A percentile compares a stretch with the other conserved stretches of the same genome.
These are phyloP conservation scores for Harpalus rubripes DNA, from an alignment of 2,888 invertebrate species.

Conservation along the genomic window DNA sequence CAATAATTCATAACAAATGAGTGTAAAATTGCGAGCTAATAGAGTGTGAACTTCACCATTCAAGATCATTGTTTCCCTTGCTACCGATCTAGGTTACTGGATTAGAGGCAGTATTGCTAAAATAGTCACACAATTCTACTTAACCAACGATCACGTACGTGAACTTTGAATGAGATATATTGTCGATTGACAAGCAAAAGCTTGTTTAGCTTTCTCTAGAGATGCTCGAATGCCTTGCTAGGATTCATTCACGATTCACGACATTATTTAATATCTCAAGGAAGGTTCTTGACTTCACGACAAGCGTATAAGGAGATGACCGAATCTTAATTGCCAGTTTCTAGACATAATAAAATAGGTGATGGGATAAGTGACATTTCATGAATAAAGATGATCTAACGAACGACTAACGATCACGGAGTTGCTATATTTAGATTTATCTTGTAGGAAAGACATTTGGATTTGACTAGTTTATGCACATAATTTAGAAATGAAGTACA, in stretches of 20 bases:
- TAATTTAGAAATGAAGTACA: not conserved
- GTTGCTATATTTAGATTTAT: slow-evolving; percentile 4
- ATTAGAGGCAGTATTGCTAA: slow-evolving; percentile 45
- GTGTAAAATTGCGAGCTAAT: slow-evolving; percentile 11
- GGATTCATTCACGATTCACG: slow-evolving; percentile 32
- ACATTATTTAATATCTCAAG: slow-evolving; percentile 49
- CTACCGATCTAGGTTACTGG: slow-evolving; percentile 48
- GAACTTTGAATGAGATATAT: slow-evolving; percentile 58
- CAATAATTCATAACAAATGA: not conserved
- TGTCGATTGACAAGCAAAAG: slow-evolving; percentile 21
- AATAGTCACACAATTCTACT: slow-evolving; percentile 58
- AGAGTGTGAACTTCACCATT: slow-evolving; percentile 32
- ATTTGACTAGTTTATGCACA: not conserved
- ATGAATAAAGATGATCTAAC: slow-evolving; percentile 41
- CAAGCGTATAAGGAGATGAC: not conserved
- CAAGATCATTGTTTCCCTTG: slow-evolving; percentile 45
- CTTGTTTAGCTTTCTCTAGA: slow-evolving; percentile 35
- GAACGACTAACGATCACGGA: not conserved
- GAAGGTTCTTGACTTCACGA: slow-evolving; percentile 44
- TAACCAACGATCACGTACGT: slow-evolving; percentile 50
- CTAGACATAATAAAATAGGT: slow-evolving; percentile 24
- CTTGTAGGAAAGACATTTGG: not conserved
- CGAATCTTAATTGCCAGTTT: slow-evolving; percentile 26
- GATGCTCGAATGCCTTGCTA: slow-evolving; percentile 47
- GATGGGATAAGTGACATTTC: slow-evolving; percentile 26